A percentile compares a stretch with the other conserved stretches of the same genome.
Evolutionary conservation across 2,797 vertebrate species (phyloP).

Genomic region (Allochrocebus solatus): DNA sequence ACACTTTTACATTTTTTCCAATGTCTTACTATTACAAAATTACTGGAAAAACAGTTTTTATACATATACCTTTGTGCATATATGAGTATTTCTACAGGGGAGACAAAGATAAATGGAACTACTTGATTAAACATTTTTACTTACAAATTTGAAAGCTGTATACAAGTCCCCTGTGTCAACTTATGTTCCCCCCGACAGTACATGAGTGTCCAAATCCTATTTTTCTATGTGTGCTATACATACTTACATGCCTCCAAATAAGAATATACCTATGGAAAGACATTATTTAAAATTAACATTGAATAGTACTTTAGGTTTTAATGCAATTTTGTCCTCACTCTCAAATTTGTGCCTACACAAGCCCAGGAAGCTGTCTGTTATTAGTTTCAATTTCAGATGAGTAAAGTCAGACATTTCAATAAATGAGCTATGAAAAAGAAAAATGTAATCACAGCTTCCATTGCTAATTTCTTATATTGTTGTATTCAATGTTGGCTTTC

Average conservation of each 20-base stretch:
- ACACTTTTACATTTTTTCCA: slow-evolving; percentile 5
- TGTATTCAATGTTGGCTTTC: neutral
- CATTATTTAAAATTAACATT: slow-evolving; percentile 21
- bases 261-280: neutral
- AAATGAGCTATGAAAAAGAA: neutral
- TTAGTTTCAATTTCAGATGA: slow-evolving; percentile 32
- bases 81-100: slow-evolving; percentile 14
- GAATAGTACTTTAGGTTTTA: neutral
- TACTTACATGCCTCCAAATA: neutral
- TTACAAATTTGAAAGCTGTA: neutral
- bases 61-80: neutral
- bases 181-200: neutral
- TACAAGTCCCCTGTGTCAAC: neutral
- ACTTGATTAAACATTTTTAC: neutral
- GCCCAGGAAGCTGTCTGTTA: neutral
- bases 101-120: neutral
- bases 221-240: neutral
- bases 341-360: neutral
- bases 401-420: slow-evolving; percentile 37
- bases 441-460: neutral
- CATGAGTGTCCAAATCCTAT: neutral
- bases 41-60: neutral
- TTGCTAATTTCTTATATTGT: slow-evolving; percentile 40
- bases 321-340: neutral
- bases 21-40: neutral